Base-by-base conservation (phyloP, 2,888 invertebrate genomes). In the Tricholauxania praeusta region DNA sequence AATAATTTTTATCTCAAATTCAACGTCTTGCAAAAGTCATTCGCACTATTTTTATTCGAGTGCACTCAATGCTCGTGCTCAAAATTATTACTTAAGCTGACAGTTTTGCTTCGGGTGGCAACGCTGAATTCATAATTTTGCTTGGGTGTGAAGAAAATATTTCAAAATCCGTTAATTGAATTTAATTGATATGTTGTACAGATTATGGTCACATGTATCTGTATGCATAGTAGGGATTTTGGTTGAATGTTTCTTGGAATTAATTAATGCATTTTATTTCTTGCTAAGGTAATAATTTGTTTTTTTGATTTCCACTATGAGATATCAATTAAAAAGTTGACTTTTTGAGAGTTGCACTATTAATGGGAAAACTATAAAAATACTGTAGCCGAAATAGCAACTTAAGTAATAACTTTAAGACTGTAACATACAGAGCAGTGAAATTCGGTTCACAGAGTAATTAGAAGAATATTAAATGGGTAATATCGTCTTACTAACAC, bases 41-140 rank as follows among this genome's bases (percentile, higher is more conserved):
- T 57, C 22, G 28, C 55, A 28, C 19, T 14, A n/a, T 28, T 4
- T 19, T 57, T 57, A 12, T 57, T 57, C 2, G 10, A 22, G 19
- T 19, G 19, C 19, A 57, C 12, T 12, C 28, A 39, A 39, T 39
- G 10, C 39, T 28, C 39, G 39, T 10, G 19, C 55, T 10, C 28
- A 28, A 17, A 19, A 28, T 57, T 57, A 57, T 57, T 19, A 57
- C 22, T 57, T 57, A 57, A 57, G 55, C 55, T 57, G 55, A 12
- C n/a, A 19, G 19, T 57, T 39, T 57, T 57, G 55, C 55, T 28
- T 57, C 12, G 28, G 55, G 55, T 57, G 55, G 55, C 55, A 57
- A 57, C 55, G 17, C 55, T 57, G 19, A 57, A 57, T 57, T 19
- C 55, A 12, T 28, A 57, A 22, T 57, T 22, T 57, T 57, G 55